Base-by-base conservation (phyloP, 2,797 vertebrate genomes). In the Arremon aurantiirostris region DNA sequence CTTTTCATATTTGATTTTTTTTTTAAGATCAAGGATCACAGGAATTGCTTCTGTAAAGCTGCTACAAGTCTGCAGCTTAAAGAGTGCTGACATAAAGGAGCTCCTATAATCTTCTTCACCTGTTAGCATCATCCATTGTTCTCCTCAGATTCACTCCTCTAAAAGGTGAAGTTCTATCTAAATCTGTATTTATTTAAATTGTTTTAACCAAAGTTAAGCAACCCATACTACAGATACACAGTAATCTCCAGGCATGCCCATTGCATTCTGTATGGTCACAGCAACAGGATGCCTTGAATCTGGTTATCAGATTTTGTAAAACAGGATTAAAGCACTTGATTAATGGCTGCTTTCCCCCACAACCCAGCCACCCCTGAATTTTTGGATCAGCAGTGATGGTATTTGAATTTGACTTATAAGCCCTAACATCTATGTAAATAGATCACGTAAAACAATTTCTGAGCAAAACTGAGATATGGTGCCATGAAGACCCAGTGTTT, bases 311-410 rank as follows among this genome's bases (percentile, higher is more conserved):
- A 75, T 52, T 61, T 78, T 11, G 19, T 41, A 60, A 63, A 82
- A 53, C 13, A 82, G 7, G 2, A 8, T 42, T 50, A 82, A 65
- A 52, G 7, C 56, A 72, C 12, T 11, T 46, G 28, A 69, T 46
- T 37, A 79, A 61, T 30, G 35, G 26, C 30, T 55, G n/a, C 46
- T 44, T 82, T 12, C 14, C 49, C 35, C 4, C 39, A 39, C 4
- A 57, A 12, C 4, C 24, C 6, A 2, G 1, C 7, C 34, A 12
- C 24, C 23, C 14, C 24, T 2, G 1, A 46, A 26, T 30, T 90
- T 78, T 3, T 57, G 26, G 27, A 28, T 35, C 46, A 71, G 50
- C 13, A 27, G 13, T 22, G 37, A 59, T 18, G 14, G 37, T 30
- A 64, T 24, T 11, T 50, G n/a, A 70, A 30, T 77, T 53, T 70